Conservation (phyloP, 2,113 vertebrate genomes). For the Rhipidura dahli region DNA sequence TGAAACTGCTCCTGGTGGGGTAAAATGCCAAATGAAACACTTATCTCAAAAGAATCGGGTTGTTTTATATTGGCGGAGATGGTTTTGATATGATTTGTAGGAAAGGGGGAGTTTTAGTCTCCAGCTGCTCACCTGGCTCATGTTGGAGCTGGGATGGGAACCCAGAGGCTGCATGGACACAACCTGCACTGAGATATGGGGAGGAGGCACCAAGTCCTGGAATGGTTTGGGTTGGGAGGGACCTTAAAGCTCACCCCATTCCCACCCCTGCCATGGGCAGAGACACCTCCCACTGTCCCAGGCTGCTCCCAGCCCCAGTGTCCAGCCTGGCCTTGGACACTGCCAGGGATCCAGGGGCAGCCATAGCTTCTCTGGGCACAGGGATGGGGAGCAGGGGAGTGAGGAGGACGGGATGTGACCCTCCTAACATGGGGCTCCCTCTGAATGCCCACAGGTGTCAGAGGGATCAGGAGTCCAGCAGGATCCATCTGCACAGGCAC, state of each 20-base stretch:
- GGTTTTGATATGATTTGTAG: neutral
- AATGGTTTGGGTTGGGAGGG: too few relatives aligned
- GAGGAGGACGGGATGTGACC: neutral
- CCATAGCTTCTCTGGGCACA: neutral
- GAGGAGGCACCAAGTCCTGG: neutral
- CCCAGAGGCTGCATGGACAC: neutral
- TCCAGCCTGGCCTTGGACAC: neutral
- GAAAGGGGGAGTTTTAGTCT: neutral
- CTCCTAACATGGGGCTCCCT: neutral
- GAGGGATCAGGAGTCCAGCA: neutral
- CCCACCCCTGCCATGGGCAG: neutral
- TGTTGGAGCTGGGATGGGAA: neutral
- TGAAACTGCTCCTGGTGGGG: neutral
- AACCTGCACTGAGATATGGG: neutral
- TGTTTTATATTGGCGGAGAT: neutral
- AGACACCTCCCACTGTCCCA: neutral
- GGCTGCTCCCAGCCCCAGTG: neutral
- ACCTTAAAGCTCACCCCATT: neutral
- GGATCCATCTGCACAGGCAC: neutral
- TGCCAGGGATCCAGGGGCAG: neutral
- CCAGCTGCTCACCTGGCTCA: neutral
- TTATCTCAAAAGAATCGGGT: neutral
- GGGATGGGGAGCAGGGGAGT: neutral
- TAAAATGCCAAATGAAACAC: neutral
- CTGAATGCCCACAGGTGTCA: accelerated